These are phyloP conservation scores for Athrips mouffetella DNA, from an alignment of 2,888 invertebrate genomes.

Conservation along the genomic window DNA sequence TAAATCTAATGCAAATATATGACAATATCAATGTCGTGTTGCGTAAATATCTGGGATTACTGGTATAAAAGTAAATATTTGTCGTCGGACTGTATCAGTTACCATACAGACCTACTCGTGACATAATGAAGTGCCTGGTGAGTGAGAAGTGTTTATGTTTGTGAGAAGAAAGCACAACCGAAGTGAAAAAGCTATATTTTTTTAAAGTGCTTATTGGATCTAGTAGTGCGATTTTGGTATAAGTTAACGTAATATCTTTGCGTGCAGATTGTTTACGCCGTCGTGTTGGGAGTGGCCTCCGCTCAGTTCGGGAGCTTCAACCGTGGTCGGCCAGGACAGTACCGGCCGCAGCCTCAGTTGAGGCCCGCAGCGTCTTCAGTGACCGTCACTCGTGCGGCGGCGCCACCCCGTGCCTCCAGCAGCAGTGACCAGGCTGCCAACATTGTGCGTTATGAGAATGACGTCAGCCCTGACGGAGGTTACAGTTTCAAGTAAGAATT, in stretches of 20 bases:
- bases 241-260: background rate
- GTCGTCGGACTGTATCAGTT: constrained; percentile 37
- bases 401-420: constrained; percentile 15
- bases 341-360: constrained; percentile 22
- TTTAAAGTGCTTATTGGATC: background rate
- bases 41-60: constrained; percentile 37
- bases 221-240: too few relatives aligned
- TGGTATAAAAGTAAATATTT: constrained; percentile 45
- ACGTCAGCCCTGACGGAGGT: constrained; percentile 65
- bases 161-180: background rate
- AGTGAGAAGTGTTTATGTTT: constrained; percentile 30
- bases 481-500: constrained; percentile 67
- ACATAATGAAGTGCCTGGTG: constrained; percentile 54
- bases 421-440: constrained; percentile 44
- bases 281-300: constrained; percentile 47
- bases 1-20: constrained; percentile 42
- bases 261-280: constrained; percentile 42
- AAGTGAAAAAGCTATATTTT: background rate
- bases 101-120: constrained; percentile 27
- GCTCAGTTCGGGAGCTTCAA: constrained; percentile 39
- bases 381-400: constrained; percentile 32
- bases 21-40: constrained; percentile 51
- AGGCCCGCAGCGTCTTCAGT: constrained; percentile 12
- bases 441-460: constrained; percentile 55
- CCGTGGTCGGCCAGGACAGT: constrained; percentile 20